Percentiles rank a stretch among this genome's conserved stretches.
phyloP scores from a whole-genome alignment of 2,888 invertebrate species.

The Drosophila hamatofila region DNA sequence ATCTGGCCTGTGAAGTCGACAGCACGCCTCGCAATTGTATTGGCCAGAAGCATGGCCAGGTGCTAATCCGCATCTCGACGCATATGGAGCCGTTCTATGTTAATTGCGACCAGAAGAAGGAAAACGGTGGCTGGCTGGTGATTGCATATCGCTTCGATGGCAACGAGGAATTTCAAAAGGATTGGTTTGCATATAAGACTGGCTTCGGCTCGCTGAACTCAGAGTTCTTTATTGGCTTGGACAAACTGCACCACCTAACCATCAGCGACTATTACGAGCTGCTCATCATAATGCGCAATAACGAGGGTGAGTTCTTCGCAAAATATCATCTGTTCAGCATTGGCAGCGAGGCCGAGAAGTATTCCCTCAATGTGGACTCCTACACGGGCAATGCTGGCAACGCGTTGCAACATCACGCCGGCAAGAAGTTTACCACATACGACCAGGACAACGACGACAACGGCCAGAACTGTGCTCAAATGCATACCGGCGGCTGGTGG shows the following conservation, averaged over 20 bases:
- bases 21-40: slow-evolving; percentile 50
- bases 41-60: slow-evolving; percentile 58
- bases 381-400: slow-evolving; percentile 66
- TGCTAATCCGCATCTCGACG: slow-evolving; percentile 42
- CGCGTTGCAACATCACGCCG: slow-evolving; percentile 59
- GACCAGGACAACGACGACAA: slow-evolving; percentile 75
- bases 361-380: slow-evolving; percentile 49
- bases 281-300: slow-evolving; percentile 47
- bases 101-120: slow-evolving; percentile 56
- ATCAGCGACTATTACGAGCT: slow-evolving; percentile 46
- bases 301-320: slow-evolving; percentile 53
- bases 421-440: slow-evolving; percentile 69
- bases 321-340: slow-evolving; percentile 62
- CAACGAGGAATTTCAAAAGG: slow-evolving; percentile 50
- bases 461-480: slow-evolving; percentile 63
- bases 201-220: slow-evolving; percentile 59
- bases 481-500: slow-evolving; percentile 72
- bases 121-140: slow-evolving; percentile 66
- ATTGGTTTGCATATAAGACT: slow-evolving; percentile 60
- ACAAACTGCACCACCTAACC: slow-evolving; percentile 60
- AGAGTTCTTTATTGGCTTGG: slow-evolving; percentile 71
- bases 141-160: slow-evolving; percentile 65
- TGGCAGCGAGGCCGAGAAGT: slow-evolving; percentile 59
- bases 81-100: slow-evolving; percentile 60
- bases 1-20: background rate